Conservation (phyloP, 2,797 vertebrate species). For the Miichthys miiuy region DNA sequence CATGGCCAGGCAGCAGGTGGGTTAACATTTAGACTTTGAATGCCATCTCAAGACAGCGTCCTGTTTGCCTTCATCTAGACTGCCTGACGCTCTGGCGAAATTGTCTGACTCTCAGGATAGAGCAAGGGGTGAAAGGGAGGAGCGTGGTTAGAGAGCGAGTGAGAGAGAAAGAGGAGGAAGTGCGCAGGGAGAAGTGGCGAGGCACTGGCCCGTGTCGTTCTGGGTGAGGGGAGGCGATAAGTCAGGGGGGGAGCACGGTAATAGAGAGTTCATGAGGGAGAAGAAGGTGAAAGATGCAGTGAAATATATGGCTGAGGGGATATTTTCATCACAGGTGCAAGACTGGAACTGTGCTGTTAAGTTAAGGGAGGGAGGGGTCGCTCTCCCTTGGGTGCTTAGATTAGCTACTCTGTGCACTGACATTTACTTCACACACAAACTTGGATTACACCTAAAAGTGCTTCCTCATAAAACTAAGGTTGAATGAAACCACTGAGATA, state of each 20-base stretch:
- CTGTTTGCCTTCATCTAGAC: constrained; percentile 36
- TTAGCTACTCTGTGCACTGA: constrained; percentile 66
- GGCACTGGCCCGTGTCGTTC: constrained; percentile 62
- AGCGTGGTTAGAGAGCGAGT: neutral
- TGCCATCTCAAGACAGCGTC: constrained; percentile 35
- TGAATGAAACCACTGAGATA: constrained; percentile 19
- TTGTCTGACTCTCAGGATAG: constrained; percentile 36
- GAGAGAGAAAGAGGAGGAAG: neutral
- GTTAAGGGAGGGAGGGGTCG: constrained; percentile 35
- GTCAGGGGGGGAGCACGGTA: constrained; percentile 39
- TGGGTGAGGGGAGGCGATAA: constrained; percentile 66
- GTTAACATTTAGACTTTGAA: constrained; percentile 58
- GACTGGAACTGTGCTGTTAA: constrained; percentile 55
- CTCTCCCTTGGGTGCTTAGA: constrained; percentile 58
- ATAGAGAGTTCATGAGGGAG: constrained; percentile 65
- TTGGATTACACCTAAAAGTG: constrained; percentile 33
- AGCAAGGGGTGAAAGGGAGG: constrained; percentile 10
- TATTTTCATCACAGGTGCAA: constrained; percentile 57
- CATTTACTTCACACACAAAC: constrained; percentile 64
- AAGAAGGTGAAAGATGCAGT: constrained; percentile 17
- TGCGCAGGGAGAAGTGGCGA: constrained; percentile 34
- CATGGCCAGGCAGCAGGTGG: constrained; percentile 57
- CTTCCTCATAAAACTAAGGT: constrained; percentile 19
- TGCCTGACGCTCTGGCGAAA: constrained; percentile 34
- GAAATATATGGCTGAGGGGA: constrained; percentile 55